Base-by-base conservation (phyloP, 2,888 invertebrate species). In the Euproctis similis region DNA sequence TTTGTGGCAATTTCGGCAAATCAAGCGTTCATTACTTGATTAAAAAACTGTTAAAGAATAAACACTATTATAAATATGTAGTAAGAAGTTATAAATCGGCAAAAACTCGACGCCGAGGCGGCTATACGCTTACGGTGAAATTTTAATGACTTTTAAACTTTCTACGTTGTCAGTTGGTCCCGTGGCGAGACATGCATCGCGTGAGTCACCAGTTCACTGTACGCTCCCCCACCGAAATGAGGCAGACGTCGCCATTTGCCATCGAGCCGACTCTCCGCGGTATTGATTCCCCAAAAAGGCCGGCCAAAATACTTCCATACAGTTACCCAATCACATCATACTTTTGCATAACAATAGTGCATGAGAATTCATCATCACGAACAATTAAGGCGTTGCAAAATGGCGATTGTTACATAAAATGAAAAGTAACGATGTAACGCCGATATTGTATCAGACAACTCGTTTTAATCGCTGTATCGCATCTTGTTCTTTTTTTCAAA, bases 71-170 rank as follows among this genome's bases (percentile, higher is more conserved):
- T n/a, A n/a, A n/a, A n/a, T n/a, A n/a, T 42, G 47, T 29, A 41
- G 44, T 35, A n/a, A n/a, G n/a, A n/a, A 33, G 39, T 51, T 53
- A 43, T 61, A 21, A 65, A 63, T 69, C 55, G 54, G 52, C 58
- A 59, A 56, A 59, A 64, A 63, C 64, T 59, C 65, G 55, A 61
- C 56, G 54, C 46, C 39, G 55, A 57, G 54, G 58, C 61, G 46
- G 44, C 56, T 56, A 59, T 67, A 59, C 60, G 64, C 67, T 77
- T 74, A 74, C 78, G 77, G 78, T 77, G 76, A 77, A 78, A 77
- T 76, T 77, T 77, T 77, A 76, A 77, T 76, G 77, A 74, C 57
- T 68, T 65, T 23, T 39, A 53, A 72, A 78, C 80, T 78, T 78
- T 78, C 78, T 76, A 77, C 67, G 51, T 23, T 12, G 53, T 50